Conservation (phyloP, 1,140 invertebrate species). For the Pseudomyrmex concolor region DNA sequence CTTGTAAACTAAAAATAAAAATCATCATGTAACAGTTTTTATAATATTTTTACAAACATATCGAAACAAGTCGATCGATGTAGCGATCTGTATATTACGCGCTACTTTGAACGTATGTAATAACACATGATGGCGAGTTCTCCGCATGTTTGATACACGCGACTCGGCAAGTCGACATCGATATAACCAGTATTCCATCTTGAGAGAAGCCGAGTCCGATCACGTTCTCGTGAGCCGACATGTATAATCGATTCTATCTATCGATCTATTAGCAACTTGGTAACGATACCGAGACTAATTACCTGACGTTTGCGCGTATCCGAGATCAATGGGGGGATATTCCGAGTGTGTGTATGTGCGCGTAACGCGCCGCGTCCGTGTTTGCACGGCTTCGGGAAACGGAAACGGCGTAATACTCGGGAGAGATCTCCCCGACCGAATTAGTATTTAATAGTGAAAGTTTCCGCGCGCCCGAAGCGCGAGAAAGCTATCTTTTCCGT, state of each 20-base stretch:
- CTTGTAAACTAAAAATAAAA: too few relatives aligned
- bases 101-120: background rate
- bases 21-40: too few relatives aligned
- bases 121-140: background rate
- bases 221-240: slow-evolving; percentile 13
- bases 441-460: slow-evolving; percentile 77
- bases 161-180: background rate
- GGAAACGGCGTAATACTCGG: slow-evolving; percentile 61
- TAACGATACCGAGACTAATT: slow-evolving; percentile 73
- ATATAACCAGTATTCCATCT: slow-evolving; percentile 2
- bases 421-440: slow-evolving; percentile 59
- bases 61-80: too few relatives aligned
- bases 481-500: slow-evolving; percentile 40
- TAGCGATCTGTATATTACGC: too few relatives aligned
- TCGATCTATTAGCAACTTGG: slow-evolving; percentile 71
- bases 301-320: slow-evolving; percentile 61
- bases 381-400: slow-evolving; percentile 46
- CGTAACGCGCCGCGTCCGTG: slow-evolving; percentile 24
- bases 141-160: background rate
- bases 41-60: too few relatives aligned
- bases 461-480: slow-evolving; percentile 50
- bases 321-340: slow-evolving; percentile 67
- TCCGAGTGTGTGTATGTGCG: slow-evolving; percentile 8
- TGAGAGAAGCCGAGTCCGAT: background rate
- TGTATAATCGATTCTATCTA: slow-evolving; percentile 28